Conservation (phyloP, 2,113 vertebrate species). For the Tapirus terrestris region DNA sequence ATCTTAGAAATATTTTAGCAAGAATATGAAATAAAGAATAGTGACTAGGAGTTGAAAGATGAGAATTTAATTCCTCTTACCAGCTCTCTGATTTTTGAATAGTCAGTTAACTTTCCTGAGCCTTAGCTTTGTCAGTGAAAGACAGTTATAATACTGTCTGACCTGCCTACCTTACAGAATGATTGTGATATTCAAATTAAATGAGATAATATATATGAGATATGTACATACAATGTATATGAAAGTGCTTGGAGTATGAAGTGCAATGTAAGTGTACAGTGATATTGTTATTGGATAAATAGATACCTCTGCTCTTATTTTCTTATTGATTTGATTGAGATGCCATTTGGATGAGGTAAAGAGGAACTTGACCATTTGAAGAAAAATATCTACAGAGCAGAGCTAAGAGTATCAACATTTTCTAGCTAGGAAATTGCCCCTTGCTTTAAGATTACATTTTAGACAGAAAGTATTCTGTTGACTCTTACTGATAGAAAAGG, state of each 20-base stretch:
- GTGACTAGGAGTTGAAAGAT: neutral
- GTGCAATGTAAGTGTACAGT: neutral
- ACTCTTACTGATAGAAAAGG: neutral
- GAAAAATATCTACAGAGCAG: neutral
- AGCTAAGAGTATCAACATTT: conserved; percentile 26
- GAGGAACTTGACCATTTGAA: neutral
- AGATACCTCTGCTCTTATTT: neutral
- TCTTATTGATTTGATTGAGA: conserved; percentile 22
- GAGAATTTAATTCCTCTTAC: neutral
- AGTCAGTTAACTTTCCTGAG: neutral
- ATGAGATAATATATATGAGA: neutral
- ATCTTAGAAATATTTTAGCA: conserved; percentile 39
- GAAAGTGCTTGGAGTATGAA: neutral
- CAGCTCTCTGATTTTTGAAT: neutral
- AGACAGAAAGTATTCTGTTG: neutral
- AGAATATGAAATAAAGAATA: conserved; percentile 10
- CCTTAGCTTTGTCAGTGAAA: neutral
- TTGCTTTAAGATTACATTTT: conserved; percentile 8
- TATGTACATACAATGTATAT: neutral
- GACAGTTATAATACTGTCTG: neutral
- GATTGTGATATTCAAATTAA: neutral
- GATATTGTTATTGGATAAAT: neutral
- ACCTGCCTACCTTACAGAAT: neutral
- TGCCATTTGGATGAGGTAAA: conserved; percentile 39
- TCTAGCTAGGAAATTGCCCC: neutral